Conservation (phyloP, 2,113 vertebrate species). For the Bubalus kerabau region DNA sequence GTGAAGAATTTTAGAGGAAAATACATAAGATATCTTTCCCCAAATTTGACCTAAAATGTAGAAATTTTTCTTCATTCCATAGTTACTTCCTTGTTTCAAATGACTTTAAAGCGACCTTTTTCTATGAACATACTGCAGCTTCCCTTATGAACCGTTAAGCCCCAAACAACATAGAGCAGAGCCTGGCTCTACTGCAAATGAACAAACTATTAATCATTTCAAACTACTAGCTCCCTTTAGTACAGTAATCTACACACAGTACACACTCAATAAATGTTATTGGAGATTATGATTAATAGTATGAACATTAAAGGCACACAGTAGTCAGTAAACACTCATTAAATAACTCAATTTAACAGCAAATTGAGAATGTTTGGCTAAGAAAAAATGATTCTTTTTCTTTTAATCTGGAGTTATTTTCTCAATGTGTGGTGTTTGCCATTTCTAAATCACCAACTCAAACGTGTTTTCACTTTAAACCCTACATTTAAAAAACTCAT, state of each 20-base stretch:
- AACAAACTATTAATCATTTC: constrained; percentile 35
- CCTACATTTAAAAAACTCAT: background rate
- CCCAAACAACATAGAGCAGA: background rate
- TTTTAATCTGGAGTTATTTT: background rate
- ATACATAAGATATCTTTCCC: background rate
- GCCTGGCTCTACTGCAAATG: background rate
- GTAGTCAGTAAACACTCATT: constrained; percentile 32
- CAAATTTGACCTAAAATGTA: background rate
- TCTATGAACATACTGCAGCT: background rate
- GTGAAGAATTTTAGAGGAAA: background rate
- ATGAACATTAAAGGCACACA: background rate
- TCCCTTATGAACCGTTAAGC: background rate
- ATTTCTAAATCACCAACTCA: background rate
- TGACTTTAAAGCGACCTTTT: background rate
- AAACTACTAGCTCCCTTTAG: constrained; percentile 11
- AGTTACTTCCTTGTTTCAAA: background rate
- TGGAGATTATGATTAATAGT: constrained; percentile 20
- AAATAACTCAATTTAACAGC: background rate
- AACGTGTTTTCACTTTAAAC: background rate
- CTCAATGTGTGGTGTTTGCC: background rate
- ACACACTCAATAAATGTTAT: background rate
- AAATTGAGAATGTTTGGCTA: background rate
- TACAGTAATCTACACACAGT: background rate
- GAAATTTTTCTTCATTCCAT: background rate
- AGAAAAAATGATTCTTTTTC: background rate